Evolutionary conservation across 2,113 vertebrate species (phyloP).

Genomic region (Psittacula cyanocephala): DNA sequence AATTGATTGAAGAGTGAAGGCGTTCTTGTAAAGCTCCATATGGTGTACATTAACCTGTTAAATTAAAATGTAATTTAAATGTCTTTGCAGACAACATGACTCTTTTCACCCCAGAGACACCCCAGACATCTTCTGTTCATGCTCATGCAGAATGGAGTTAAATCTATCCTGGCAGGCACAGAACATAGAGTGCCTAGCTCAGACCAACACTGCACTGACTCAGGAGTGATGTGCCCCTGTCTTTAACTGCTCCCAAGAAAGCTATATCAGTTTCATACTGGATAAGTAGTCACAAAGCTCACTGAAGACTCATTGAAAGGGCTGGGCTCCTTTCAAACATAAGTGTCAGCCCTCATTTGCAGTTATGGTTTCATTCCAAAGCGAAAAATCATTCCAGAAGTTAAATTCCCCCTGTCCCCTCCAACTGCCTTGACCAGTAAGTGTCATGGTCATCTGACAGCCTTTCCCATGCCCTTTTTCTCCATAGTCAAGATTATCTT

Average conservation of each 20-base stretch:
- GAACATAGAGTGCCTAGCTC: neutral
- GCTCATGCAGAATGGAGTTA: neutral
- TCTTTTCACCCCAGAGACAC: neutral
- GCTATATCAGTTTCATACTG: neutral
- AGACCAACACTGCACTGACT: fast-evolving
- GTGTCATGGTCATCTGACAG: neutral
- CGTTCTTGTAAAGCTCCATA: neutral
- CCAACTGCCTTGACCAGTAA: neutral
- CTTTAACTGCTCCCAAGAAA: neutral
- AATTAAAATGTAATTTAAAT: neutral
- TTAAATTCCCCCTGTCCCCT: neutral
- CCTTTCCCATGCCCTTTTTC: neutral
- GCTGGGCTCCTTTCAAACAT: neutral
- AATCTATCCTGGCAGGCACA: neutral
- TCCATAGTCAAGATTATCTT: neutral
- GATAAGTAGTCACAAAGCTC: neutral
- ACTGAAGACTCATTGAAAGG: neutral
- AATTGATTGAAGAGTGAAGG: neutral
- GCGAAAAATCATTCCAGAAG: neutral
- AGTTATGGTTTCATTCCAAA: neutral
- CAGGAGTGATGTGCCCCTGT: neutral
- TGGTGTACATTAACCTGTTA: neutral
- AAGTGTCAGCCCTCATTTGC: neutral
- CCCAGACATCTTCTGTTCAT: neutral
- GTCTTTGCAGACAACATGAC: neutral